Conservation (phyloP, 2,888 invertebrate genomes). For the Tolmerus cingulatus region DNA sequence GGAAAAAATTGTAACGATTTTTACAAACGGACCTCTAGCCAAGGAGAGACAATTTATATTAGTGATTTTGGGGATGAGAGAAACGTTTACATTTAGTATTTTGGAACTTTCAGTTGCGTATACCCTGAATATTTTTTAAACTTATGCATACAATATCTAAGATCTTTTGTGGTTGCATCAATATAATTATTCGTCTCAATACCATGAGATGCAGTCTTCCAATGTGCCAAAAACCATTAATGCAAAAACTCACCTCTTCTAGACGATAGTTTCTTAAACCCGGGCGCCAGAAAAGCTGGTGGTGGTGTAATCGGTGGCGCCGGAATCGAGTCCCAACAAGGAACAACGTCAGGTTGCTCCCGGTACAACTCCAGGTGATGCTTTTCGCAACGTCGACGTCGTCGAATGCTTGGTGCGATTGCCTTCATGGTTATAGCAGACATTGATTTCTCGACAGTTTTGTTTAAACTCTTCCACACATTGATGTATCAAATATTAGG, state of each 20-base stretch:
- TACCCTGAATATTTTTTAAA: too few relatives aligned
- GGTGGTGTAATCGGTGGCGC: slow-evolving; percentile 74
- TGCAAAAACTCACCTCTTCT: slow-evolving; percentile 53
- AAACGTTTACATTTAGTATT: too few relatives aligned
- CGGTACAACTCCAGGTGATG: slow-evolving; percentile 66
- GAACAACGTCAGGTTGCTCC: slow-evolving; percentile 67
- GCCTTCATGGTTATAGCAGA: slow-evolving; percentile 68
- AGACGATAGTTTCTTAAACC: slow-evolving; percentile 64
- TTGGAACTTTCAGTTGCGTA: too few relatives aligned
- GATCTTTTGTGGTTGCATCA: too few relatives aligned
- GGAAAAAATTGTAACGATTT: too few relatives aligned
- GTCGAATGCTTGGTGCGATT: slow-evolving; percentile 70
- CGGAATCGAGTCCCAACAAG: slow-evolving; percentile 66
- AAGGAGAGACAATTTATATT: too few relatives aligned
- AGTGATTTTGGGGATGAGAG: too few relatives aligned
- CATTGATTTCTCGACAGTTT: slow-evolving; percentile 25
- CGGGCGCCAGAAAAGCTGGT: slow-evolving; percentile 71
- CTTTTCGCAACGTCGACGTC: slow-evolving; percentile 71
- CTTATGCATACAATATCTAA: too few relatives aligned
- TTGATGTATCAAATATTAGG: background rate
- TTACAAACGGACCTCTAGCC: too few relatives aligned
- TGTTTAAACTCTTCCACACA: background rate
- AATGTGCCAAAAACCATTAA: background rate
- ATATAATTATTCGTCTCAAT: too few relatives aligned
- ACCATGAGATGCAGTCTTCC: too few relatives aligned